A percentile compares a stretch with the other conserved stretches of the same genome.
Evolutionary conservation across 2,113 vertebrate genomes (phyloP).

Genomic region (Pomatostomus ruficeps): DNA sequence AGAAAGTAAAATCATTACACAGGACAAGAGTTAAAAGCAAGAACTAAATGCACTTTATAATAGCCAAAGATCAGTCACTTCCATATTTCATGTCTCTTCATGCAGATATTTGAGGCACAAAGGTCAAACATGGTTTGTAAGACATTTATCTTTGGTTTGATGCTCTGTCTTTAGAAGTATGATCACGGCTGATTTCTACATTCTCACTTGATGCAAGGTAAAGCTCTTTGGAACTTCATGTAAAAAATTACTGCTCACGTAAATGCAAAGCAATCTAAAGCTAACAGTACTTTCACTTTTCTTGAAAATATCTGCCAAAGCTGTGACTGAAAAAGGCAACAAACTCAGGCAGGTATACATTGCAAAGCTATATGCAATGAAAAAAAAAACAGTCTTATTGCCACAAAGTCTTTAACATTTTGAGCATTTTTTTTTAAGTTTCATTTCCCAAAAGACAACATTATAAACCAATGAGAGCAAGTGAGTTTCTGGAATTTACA

Average conservation of each 20-base stretch:
- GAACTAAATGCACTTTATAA: background rate
- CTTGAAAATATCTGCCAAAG: background rate
- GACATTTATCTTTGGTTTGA: background rate
- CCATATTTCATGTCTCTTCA: background rate
- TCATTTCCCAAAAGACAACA: background rate
- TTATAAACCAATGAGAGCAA: background rate
- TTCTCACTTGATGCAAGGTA: background rate
- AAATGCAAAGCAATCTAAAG: conserved; percentile 2
- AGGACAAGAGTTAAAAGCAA: background rate
- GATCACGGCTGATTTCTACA: background rate
- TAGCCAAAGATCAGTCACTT: background rate
- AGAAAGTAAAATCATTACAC: background rate
- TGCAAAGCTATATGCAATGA: background rate
- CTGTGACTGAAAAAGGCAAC: background rate
- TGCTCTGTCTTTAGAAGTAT: background rate
- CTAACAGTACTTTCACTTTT: background rate
- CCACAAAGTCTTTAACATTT: background rate
- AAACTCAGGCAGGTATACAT: background rate
- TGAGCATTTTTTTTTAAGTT: background rate
- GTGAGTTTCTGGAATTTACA: background rate
- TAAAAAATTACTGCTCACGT: background rate
- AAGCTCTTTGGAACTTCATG: background rate
- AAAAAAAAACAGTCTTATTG: background rate
- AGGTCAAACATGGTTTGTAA: background rate
- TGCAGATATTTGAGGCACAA: background rate